phyloP scores from a whole-genome alignment of 2,797 vertebrate species.

The Melanotaenia parkinsoni region DNA sequence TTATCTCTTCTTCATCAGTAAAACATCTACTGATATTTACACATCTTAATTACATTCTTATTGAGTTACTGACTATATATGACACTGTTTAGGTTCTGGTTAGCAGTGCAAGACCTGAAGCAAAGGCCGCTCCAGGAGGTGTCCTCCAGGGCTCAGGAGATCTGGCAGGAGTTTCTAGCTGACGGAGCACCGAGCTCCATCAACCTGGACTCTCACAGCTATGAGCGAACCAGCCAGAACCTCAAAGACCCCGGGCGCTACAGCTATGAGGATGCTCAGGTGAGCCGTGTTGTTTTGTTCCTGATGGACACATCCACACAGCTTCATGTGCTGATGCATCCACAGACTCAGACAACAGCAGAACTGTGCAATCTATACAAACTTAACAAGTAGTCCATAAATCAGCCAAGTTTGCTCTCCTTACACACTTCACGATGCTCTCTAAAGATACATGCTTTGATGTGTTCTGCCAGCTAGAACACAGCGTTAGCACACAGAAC shows the following conservation, averaged over 20 bases:
- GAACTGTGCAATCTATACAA: neutral
- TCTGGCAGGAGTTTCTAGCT: constrained; percentile 96
- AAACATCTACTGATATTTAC: too few species aligned
- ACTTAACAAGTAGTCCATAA: neutral
- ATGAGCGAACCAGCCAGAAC: constrained; percentile 95
- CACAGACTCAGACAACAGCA: constrained; percentile 9
- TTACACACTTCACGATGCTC: neutral
- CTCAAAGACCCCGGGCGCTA: constrained; percentile 95
- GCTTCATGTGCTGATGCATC: neutral
- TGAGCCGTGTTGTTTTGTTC: constrained; percentile 61
- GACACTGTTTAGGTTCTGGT: constrained; percentile 88
- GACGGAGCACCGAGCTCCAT: constrained; percentile 94
- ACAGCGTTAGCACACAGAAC: neutral
- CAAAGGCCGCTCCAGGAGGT: constrained; percentile 91
- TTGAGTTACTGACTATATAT: constrained; percentile 1
- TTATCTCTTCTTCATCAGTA: too few species aligned
- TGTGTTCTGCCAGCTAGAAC: constrained; percentile 1
- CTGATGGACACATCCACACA: neutral
- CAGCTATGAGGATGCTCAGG: constrained; percentile 97
- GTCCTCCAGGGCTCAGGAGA: constrained; percentile 89
- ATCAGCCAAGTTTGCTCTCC: neutral
- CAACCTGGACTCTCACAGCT: constrained; percentile 97
- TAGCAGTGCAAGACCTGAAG: constrained; percentile 95
- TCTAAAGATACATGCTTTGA: neutral
- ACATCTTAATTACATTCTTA: neutral